phyloP scores from a whole-genome alignment of 2,888 invertebrate genomes.

The Drosophila sordidula region DNA sequence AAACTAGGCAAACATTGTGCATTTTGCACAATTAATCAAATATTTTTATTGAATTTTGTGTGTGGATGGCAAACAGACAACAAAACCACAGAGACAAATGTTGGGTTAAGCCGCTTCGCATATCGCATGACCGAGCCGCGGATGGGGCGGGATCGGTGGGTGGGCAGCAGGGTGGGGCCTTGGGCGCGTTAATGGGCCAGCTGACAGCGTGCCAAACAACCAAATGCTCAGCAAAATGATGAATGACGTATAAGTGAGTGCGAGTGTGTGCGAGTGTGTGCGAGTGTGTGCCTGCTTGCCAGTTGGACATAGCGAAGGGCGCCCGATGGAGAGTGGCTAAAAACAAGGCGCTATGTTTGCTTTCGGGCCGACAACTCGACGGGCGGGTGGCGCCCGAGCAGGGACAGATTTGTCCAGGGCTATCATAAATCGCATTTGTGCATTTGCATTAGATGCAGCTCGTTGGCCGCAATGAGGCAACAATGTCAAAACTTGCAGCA shows the following conservation, averaged over 20 bases:
- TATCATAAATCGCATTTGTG: conserved; percentile 77
- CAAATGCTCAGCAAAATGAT: conserved; percentile 61
- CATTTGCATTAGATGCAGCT: conserved; percentile 73
- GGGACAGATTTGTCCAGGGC: conserved; percentile 20
- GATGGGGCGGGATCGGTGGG: neutral
- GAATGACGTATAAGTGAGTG: conserved; percentile 49
- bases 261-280: conserved; percentile 1
- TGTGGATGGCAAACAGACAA: conserved; percentile 54
- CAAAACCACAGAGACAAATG: conserved; percentile 51
- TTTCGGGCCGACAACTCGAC: conserved; percentile 7
- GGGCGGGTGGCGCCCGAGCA: conserved; percentile 1
- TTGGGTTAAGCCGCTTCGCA: conserved; percentile 50
- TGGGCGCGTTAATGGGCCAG: conserved; percentile 72
- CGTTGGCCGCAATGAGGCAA: conserved; percentile 68
- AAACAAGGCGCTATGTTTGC: conserved; percentile 44
- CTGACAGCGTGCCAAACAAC: conserved; percentile 68
- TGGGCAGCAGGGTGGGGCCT: conserved; percentile 21
- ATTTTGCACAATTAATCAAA: conserved; percentile 75
- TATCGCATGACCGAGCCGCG: conserved; percentile 47
- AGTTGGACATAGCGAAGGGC: conserved; percentile 14
- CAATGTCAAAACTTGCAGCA: conserved; percentile 59
- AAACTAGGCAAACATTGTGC: conserved; percentile 72
- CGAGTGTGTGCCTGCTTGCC: conserved; percentile 15
- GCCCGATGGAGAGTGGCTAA: conserved; percentile 8
- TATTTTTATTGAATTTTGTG: conserved; percentile 72